Evolutionary conservation across 2,888 invertebrate genomes (phyloP), one percentile per base, ranked within the genome.

Genomic region (Priocnemis perturbator): DNA sequence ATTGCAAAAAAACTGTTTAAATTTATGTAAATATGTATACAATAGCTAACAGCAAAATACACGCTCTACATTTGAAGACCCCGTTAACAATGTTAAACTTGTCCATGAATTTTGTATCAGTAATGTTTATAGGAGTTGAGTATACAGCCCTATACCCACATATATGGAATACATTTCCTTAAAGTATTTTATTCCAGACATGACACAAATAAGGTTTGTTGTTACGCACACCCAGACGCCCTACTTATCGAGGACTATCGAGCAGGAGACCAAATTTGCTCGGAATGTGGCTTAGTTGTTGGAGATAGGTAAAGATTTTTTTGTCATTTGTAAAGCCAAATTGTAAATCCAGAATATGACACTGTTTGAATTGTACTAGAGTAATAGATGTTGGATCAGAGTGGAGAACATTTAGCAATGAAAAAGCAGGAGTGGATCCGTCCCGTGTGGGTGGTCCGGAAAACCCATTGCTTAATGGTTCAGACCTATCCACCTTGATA

Each of bases 311-410:
- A 91, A 88, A 23, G 63, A 57, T 14, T 3, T 37, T 11, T 37
- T 37, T 37, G 1, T 37, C 7, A 11, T 37, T 37, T 37, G 37
- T 11, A 17, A 26, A 64, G 52, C 17, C 5, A 4, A 44, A 53
- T 20, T 26, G 58, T 26, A 56, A 4, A 14, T 23, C 4, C 47
- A 55, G 26, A 37, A 19, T 37, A 30, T 60, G 69, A 26, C 17
- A 47, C 3, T 60, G 26, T 7, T 44, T 53, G n/a, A 0, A 55
- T 5, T 0, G 1, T 11, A n/a, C 19, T 26, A 97, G 98, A 87
- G 98, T 99, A 0, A 98, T 99, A 77, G 99, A 99, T 90, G 99
- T 99, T n/a, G 98, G 99, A 45, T 98, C 99, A 3, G 99, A 99
- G 90, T 99, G 99, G 99, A 93, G 99, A 88, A 99, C 99, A 69